phyloP scores from a whole-genome alignment of 23 tunicate genomes.

The Phallusia fumigata region DNA sequence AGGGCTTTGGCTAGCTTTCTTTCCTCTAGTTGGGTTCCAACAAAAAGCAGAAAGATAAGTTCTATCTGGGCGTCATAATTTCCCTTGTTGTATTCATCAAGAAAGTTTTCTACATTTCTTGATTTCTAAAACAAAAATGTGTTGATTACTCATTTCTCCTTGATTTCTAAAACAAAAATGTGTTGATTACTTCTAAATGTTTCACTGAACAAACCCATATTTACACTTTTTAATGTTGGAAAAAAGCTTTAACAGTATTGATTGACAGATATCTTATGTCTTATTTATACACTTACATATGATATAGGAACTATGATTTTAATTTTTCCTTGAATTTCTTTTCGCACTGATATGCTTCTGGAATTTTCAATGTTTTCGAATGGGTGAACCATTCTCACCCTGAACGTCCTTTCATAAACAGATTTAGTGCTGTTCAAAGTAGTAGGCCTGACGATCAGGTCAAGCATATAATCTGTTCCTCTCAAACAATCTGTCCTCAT shows the following conservation, averaged over 20 bases:
- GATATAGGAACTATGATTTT: slow-evolving; percentile 41
- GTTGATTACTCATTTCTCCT: neutral
- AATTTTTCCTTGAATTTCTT: slow-evolving; percentile 6
- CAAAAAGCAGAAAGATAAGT: neutral
- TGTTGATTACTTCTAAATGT: too few relatives aligned
- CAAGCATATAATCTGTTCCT: slow-evolving; percentile 82
- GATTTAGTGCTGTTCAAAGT: neutral
- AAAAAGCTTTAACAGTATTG: too few relatives aligned
- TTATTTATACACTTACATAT: slow-evolving; percentile 9
- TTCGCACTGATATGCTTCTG: neutral
- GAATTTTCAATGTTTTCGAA: slow-evolving; percentile 27
- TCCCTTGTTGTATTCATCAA: neutral
- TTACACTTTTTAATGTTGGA: neutral
- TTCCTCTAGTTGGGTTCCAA: slow-evolving; percentile 3
- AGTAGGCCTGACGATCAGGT: slow-evolving; percentile 36
- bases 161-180: neutral
- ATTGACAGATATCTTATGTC: too few relatives aligned
- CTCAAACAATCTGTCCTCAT: slow-evolving; percentile 49
- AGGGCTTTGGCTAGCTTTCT: neutral
- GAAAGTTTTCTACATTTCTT: neutral
- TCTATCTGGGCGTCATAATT: neutral
- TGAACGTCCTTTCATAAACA: slow-evolving; percentile 27
- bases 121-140: slow-evolving; percentile 2
- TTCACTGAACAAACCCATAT: too few relatives aligned
- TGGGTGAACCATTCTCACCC: slow-evolving; percentile 67